Base-by-base conservation (phyloP, 2,113 vertebrate genomes). In the Cebidichthys violaceus region DNA sequence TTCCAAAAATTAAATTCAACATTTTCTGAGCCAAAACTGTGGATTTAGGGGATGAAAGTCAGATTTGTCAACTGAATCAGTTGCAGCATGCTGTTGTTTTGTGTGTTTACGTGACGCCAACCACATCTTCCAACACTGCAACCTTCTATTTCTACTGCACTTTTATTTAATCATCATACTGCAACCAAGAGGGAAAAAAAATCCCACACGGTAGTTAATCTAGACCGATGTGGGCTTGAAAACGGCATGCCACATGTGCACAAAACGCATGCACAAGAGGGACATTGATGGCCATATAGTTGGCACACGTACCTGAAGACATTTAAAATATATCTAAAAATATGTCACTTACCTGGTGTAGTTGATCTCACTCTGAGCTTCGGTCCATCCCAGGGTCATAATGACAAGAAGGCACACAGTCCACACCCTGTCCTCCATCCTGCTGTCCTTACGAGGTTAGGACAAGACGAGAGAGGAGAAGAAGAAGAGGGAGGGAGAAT, bases 331-430 rank as follows among this genome's bases (percentile, higher is more conserved):
- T 11, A 10, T 37, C 10, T 50, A 14, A 60, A 60, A 62, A 17
- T 62, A 0, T 39, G 9, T 45, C 24, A 35, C 80, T 69, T 77
- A 96, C 95, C 95, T 95, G 72, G 94, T 93, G 78, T 66, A 84
- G 86, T 95, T 95, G 70, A 74, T 89, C 75, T 90, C 85, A 79
- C 75, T 85, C 89, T 96, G 95, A 83, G 94, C 94, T 57, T 75
- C 72, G 0, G 86, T 91, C 92, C 92, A 94, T 92, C 89, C 87
- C 43, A 93, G 69, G 3, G 83, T 85, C 84, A 92, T 67, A 78
- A 84, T 52, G 65, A 93, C 68, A 29, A 93, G 89, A 85, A 91
- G 77, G 37, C 70, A 89, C 71, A 85, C 79, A 61, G 76, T 83
- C 89, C 91, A 89, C 87, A 90, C 84, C 73, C 87, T 81, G 89